Conservation (phyloP, 2,113 vertebrate species). For the Nymphicus hollandicus region DNA sequence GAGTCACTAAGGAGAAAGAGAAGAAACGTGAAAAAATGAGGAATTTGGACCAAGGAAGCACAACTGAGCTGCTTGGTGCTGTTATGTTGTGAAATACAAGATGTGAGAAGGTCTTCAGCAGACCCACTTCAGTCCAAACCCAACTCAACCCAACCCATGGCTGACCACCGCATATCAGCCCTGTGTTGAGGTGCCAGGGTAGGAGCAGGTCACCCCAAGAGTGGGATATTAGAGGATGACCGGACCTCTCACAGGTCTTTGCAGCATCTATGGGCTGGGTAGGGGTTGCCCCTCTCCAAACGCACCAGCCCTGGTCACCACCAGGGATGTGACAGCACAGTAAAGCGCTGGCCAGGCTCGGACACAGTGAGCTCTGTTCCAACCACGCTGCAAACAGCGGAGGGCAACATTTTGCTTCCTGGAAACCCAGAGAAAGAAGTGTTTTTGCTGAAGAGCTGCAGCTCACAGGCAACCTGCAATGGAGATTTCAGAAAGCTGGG, state of each 20-base stretch:
- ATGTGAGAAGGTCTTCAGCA: background rate
- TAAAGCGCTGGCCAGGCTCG: rapidly evolving
- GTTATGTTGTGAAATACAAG: rapidly evolving
- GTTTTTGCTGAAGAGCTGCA: slow-evolving; percentile 39
- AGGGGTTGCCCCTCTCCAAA: background rate
- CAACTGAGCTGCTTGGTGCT: background rate
- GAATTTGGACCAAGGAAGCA: background rate
- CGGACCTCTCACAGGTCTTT: background rate
- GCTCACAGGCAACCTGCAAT: slow-evolving; percentile 49
- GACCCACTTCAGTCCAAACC: background rate
- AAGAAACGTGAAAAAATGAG: background rate
- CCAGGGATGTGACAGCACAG: background rate
- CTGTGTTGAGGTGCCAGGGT: rapidly evolving
- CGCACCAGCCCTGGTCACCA: background rate
- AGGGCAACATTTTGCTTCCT: slow-evolving; percentile 66
- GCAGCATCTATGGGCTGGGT: background rate
- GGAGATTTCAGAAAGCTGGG: slow-evolving; percentile 32
- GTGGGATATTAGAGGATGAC: background rate
- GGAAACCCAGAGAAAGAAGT: slow-evolving; percentile 53
- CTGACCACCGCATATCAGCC: rapidly evolving
- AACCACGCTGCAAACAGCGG: slow-evolving; percentile 24
- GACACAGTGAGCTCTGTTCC: background rate
- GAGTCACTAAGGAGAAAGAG: background rate
- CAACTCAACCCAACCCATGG: background rate
- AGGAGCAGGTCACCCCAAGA: background rate